Evolutionary conservation across 2,888 invertebrate species (phyloP).

Genomic region (Sphaerophoria rueppellii): DNA sequence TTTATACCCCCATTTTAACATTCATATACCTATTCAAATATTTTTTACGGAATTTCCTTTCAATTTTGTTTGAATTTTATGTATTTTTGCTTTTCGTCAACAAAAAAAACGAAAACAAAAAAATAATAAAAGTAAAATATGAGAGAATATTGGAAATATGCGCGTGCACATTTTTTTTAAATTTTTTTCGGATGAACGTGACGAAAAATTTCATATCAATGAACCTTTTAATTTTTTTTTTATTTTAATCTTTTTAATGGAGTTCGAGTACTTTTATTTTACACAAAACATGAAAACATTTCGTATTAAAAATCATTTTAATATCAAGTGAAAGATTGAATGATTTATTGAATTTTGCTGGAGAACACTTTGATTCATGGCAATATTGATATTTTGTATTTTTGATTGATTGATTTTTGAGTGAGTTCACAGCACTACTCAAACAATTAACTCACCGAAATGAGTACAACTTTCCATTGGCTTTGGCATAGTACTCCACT

Average conservation of each 20-base stretch:
- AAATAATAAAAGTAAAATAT: slow-evolving; percentile 10
- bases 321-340: no score
- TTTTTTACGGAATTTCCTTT: slow-evolving; percentile 5
- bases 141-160: neutral
- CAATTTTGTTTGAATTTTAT: slow-evolving; percentile 1
- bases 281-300: no score
- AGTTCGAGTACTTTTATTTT: no score
- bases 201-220: neutral
- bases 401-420: no score
- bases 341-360: no score
- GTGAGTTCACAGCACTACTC: no score
- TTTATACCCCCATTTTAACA: no score
- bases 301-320: no score
- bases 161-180: slow-evolving; percentile 39
- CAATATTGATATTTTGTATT: no score
- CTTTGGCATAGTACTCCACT: slow-evolving; percentile 21
- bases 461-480: slow-evolving; percentile 1
- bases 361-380: no score
- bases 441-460: no score
- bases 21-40: no score
- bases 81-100: neutral
- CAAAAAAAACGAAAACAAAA: neutral
- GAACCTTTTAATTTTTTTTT: neutral
- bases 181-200: slow-evolving; percentile 47
- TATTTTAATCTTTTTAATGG: neutral